Evolutionary conservation across 2,888 invertebrate genomes (phyloP).

Genomic region (Tinea semifulvella): DNA sequence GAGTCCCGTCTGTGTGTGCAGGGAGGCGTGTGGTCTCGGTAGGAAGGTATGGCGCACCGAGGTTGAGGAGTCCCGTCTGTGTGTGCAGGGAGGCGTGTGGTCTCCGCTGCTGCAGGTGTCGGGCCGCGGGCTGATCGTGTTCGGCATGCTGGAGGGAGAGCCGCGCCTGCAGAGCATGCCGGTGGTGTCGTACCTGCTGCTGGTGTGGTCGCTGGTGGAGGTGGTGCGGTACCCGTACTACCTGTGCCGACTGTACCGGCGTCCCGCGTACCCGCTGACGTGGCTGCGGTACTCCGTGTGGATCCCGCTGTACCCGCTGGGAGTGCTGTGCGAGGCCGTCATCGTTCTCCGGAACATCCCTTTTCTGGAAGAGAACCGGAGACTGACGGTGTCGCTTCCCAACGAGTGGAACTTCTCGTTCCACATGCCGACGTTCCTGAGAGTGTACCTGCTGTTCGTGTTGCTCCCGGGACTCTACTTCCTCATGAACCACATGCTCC

Average conservation of each 20-base stretch:
- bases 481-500: constrained; percentile 87
- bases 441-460: constrained; percentile 78
- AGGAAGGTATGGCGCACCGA: no score
- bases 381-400: constrained; percentile 79
- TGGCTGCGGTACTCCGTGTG: constrained; percentile 95
- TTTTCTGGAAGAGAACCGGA: constrained; percentile 85
- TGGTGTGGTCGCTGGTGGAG: constrained; percentile 85
- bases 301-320: constrained; percentile 93
- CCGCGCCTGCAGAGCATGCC: constrained; percentile 87
- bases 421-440: constrained; percentile 82
- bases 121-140: constrained; percentile 81
- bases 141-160: constrained; percentile 85
- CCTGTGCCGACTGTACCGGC: constrained; percentile 80
- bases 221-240: constrained; percentile 94
- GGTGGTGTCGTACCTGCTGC: constrained; percentile 87
- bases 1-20: no score
- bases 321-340: constrained; percentile 87
- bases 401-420: constrained; percentile 88
- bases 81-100: constrained; percentile 73
- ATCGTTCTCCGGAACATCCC: constrained; percentile 85
- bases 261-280: constrained; percentile 77
- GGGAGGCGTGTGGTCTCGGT: no score
- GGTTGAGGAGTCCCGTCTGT: no score
- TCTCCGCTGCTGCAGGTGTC: constrained; percentile 81
- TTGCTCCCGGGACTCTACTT: constrained; percentile 80